Evolutionary conservation across 2,113 vertebrate species (phyloP).

Genomic region (Crocuta crocuta): DNA sequence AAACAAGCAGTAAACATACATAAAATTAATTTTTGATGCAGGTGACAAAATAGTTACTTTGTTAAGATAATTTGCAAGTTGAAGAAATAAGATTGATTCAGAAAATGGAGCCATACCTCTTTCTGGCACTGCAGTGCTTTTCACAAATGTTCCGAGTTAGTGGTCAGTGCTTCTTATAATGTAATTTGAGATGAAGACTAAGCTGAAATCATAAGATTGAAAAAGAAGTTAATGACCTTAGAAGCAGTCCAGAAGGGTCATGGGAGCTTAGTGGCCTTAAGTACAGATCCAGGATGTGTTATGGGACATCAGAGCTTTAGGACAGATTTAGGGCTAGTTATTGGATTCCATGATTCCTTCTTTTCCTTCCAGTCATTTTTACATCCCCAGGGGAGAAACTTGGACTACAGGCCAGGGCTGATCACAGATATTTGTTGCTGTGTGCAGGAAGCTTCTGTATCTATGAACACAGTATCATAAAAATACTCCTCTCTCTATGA

Average conservation of each 20-base stretch:
- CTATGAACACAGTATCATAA: constrained; percentile 24
- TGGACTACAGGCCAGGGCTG: not conserved
- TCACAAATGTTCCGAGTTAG: constrained; percentile 35
- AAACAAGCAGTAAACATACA: constrained; percentile 36
- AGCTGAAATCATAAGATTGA: constrained; percentile 59
- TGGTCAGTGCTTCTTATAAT: constrained; percentile 29
- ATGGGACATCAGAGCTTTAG: constrained; percentile 30
- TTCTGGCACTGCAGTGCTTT: constrained; percentile 1
- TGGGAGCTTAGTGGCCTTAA: constrained; percentile 38
- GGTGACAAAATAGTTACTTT: constrained; percentile 48
- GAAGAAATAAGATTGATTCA: constrained; percentile 18
- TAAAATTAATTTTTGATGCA: constrained; percentile 23
- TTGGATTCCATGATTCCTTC: constrained; percentile 4
- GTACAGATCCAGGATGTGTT: constrained; percentile 32
- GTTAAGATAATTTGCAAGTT: constrained; percentile 35
- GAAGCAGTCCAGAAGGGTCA: constrained; percentile 51
- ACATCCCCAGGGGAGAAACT: not conserved
- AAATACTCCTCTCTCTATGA: constrained; percentile 9
- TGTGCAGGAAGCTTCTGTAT: not conserved
- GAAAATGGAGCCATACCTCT: constrained; percentile 69
- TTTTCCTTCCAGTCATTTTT: constrained; percentile 28
- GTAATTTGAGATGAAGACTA: constrained; percentile 2
- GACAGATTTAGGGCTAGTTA: constrained; percentile 55
- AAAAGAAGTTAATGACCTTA: constrained; percentile 56
- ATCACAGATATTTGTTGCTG: constrained; percentile 47